phyloP scores from a whole-genome alignment of 2,797 vertebrate genomes.

The Peromyscus eremicus region DNA sequence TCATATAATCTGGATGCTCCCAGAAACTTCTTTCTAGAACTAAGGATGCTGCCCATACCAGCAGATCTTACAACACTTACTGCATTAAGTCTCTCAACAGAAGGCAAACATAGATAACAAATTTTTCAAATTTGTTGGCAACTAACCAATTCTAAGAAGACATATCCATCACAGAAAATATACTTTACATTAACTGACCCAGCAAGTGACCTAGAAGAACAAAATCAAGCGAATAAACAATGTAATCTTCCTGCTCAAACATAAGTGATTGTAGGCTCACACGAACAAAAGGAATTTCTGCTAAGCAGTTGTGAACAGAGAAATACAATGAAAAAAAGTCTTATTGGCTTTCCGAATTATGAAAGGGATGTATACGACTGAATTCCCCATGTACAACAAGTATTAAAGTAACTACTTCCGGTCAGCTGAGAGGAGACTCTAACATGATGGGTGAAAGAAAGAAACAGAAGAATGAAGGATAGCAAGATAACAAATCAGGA shows the following conservation, averaged over 20 bases:
- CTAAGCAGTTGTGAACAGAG: neutral
- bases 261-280: neutral
- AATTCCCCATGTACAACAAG: neutral
- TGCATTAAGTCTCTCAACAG: conserved; percentile 21
- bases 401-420: conserved; percentile 52
- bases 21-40: conserved; percentile 45
- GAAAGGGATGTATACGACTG: conserved; percentile 15
- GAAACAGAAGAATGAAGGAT: neutral
- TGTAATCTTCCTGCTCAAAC: neutral
- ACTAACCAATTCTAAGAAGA: neutral
- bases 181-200: neutral
- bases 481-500: neutral
- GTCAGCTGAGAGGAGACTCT: neutral
- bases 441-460: neutral
- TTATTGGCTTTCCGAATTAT: conserved; percentile 59
- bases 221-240: conserved; percentile 44
- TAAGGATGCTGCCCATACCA: neutral
- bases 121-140: conserved; percentile 2
- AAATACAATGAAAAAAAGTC: neutral
- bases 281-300: conserved; percentile 28
- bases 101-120: neutral
- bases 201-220: neutral
- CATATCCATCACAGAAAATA: conserved; percentile 3
- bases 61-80: neutral
- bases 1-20: neutral